phyloP scores from a whole-genome alignment of 2,888 invertebrate species.

The Chalcis sispes region DNA sequence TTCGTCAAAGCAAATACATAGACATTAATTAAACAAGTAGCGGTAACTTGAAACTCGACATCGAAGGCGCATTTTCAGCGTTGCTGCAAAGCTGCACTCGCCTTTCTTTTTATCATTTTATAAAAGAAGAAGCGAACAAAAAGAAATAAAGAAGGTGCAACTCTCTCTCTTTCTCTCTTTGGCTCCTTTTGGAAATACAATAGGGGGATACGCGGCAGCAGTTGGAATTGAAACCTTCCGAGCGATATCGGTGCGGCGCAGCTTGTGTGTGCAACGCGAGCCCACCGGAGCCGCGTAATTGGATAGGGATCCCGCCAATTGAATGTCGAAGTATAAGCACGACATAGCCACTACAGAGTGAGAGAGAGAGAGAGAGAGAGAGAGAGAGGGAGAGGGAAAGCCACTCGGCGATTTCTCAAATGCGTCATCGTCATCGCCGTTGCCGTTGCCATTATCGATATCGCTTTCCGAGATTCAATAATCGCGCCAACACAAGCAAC shows the following conservation, averaged over 20 bases:
- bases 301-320: slow-evolving; percentile 45
- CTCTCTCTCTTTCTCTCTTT: neutral
- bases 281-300: slow-evolving; percentile 34
- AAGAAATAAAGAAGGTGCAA: neutral
- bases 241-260: slow-evolving; percentile 4
- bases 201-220: neutral
- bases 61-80: slow-evolving; percentile 38
- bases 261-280: neutral
- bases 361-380: slow-evolving; percentile 6
- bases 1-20: too few species aligned
- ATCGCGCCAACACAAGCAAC: too few species aligned
- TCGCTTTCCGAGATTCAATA: slow-evolving; percentile 1
- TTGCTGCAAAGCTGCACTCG: neutral
- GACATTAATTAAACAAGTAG: too few species aligned
- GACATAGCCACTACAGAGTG: too few species aligned
- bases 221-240: slow-evolving; percentile 12
- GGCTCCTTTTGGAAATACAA: slow-evolving; percentile 14
- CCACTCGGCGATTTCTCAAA: slow-evolving; percentile 34
- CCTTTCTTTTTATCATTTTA: neutral
- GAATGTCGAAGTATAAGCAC: too few species aligned
- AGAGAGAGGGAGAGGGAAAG: slow-evolving; percentile 5
- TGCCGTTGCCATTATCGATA: slow-evolving; percentile 19
- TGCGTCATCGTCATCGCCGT: slow-evolving; percentile 30
- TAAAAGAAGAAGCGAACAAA: too few species aligned
- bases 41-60: too few species aligned